A percentile compares a stretch with the other conserved stretches of the same genome.
These are phyloP conservation scores for Phylloscopus whistleri DNA, from an alignment of 2,113 vertebrate genomes.

Conservation along the genomic window DNA sequence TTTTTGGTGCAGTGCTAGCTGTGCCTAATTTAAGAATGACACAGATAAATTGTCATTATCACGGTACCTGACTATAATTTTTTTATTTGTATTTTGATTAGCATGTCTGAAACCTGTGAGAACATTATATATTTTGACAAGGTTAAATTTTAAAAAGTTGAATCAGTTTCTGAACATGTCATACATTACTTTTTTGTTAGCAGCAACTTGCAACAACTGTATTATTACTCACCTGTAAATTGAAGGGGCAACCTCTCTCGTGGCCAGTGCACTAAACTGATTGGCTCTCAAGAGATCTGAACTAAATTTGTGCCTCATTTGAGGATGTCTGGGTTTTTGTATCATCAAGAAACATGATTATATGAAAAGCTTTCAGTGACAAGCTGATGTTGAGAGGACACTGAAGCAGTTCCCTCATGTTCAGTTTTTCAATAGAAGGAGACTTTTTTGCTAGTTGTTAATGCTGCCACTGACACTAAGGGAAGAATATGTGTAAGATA, in stretches of 20 bases:
- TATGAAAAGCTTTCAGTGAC: not conserved
- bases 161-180: not conserved
- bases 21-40: not conserved
- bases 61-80: not conserved
- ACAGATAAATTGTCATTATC: not conserved
- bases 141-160: not conserved
- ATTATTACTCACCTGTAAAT: not conserved
- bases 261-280: not conserved
- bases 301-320: not conserved
- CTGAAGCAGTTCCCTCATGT: not conserved
- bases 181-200: not conserved
- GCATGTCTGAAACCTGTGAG: not conserved
- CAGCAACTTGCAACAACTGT: not conserved
- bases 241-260: not conserved
- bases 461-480: not conserved
- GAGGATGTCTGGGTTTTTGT: not conserved
- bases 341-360: not conserved
- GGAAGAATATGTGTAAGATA: not conserved
- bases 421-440: not conserved
- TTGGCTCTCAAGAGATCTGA: not conserved
- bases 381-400: not conserved
- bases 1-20: not conserved
- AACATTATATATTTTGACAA: not conserved
- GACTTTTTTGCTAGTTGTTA: not conserved
- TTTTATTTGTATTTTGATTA: not conserved